Percentiles rank a stretch among this genome's conserved stretches.
phyloP scores from a whole-genome alignment of 2,797 vertebrate genomes.

The Lates japonicus region DNA sequence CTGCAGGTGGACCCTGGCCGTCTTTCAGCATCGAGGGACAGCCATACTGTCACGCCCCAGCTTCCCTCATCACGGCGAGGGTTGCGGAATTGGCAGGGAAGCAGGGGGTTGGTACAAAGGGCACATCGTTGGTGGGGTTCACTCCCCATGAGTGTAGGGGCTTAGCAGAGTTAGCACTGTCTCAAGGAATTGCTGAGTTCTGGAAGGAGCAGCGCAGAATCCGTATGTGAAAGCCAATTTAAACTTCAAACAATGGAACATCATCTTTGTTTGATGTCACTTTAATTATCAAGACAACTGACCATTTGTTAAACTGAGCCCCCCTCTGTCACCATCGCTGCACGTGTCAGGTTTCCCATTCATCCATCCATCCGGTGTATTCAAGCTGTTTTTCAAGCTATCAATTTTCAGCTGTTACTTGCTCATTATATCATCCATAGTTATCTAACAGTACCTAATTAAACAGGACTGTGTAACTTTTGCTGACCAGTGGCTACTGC shows the following conservation, averaged over 20 bases:
- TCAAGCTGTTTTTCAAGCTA: too few species aligned
- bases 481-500: too few species aligned
- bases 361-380: too few species aligned
- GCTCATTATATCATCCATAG: too few species aligned
- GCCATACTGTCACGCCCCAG: constrained; percentile 78
- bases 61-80: constrained; percentile 75
- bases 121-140: constrained; percentile 84
- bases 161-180: constrained; percentile 82
- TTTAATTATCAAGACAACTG: not conserved
- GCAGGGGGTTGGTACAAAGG: constrained; percentile 71
- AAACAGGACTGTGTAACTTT: too few species aligned
- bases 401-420: too few species aligned
- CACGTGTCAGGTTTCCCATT: not conserved
- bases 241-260: not conserved
- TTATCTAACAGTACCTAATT: too few species aligned
- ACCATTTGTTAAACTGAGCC: not conserved
- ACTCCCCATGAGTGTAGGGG: constrained; percentile 81
- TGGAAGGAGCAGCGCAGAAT: constrained; percentile 80
- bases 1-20: constrained; percentile 51
- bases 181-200: constrained; percentile 80
- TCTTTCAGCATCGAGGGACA: constrained; percentile 73
- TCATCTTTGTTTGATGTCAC: not conserved
- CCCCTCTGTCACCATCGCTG: not conserved
- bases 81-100: constrained; percentile 79
- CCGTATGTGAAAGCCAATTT: constrained; percentile 76